Percentiles rank a stretch among this genome's conserved stretches.
These are phyloP conservation scores for Darwinula stevensoni DNA, from an alignment of 2,888 invertebrate genomes.

Conservation along the genomic window DNA sequence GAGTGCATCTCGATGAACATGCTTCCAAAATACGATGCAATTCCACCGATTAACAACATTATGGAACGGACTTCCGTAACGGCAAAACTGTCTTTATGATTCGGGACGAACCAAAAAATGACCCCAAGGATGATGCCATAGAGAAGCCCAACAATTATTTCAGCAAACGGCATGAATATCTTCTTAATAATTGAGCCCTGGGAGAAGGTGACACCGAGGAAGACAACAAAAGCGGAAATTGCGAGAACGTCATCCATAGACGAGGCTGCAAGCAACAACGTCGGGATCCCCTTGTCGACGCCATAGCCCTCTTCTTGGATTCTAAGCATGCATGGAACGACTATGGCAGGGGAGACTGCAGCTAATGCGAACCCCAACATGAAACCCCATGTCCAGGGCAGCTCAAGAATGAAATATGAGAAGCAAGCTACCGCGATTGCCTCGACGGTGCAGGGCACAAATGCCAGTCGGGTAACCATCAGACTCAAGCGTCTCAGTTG, in stretches of 20 bases:
- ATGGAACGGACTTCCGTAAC: conserved; percentile 10
- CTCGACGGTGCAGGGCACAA: conserved; percentile 62
- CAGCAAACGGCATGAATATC: conserved; percentile 15
- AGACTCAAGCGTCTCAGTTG: conserved; percentile 48
- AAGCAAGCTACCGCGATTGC: conserved; percentile 33
- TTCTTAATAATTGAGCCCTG: conserved; percentile 10
- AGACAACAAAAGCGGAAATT: conserved; percentile 71
- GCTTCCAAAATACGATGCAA: conserved; percentile 16
- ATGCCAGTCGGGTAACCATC: conserved; percentile 42
- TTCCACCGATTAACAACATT: conserved; percentile 13
- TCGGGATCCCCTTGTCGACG: conserved; percentile 78
- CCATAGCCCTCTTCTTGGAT: conserved; percentile 64
- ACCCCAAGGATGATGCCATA: conserved; percentile 15
- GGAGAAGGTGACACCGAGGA: conserved; percentile 50
- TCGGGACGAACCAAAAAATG: conserved; percentile 16
- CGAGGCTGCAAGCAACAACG: conserved; percentile 72
- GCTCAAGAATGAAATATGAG: conserved; percentile 35
- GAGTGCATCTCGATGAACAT: conserved; percentile 14
- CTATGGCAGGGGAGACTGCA: conserved; percentile 85
- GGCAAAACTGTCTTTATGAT: conserved; percentile 14
- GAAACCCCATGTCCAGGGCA: conserved; percentile 61
- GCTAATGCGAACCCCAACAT: conserved; percentile 53
- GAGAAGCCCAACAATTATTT: conserved; percentile 15
- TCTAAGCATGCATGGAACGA: conserved; percentile 69
- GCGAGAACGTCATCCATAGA: conserved; percentile 85